These are phyloP conservation scores for Plebejus anna DNA, from an alignment of 2,888 invertebrate species.

Conservation along the genomic window DNA sequence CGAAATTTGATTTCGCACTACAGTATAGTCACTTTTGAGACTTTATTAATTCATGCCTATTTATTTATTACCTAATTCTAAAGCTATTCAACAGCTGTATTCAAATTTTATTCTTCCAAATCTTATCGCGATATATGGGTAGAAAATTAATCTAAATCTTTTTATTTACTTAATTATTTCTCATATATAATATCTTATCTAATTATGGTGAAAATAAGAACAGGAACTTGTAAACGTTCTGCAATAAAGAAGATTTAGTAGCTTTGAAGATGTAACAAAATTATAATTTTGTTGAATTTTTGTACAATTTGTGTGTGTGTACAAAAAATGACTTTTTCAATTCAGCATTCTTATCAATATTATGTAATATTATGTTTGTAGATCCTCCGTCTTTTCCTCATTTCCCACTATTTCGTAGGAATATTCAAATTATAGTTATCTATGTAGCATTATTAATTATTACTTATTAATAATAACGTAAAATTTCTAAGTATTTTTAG, in stretches of 20 bases:
- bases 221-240: background rate
- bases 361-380: background rate
- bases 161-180: background rate
- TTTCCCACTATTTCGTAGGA: too few relatives aligned
- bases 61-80: background rate
- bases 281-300: background rate
- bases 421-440: too few relatives aligned
- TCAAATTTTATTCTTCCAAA: background rate
- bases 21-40: background rate
- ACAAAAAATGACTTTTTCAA: background rate
- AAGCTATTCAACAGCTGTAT: background rate
- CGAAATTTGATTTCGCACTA: constrained; percentile 17
- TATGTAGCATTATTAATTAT: too few relatives aligned
- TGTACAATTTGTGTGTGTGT: background rate
- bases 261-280: background rate
- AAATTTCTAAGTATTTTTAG: too few relatives aligned
- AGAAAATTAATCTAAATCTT: constrained; percentile 8
- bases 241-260: background rate
- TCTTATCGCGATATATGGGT: background rate
- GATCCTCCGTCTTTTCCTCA: too few relatives aligned
- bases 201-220: background rate
- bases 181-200: background rate
- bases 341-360: background rate
- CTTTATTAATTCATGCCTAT: background rate
- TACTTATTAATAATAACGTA: too few relatives aligned